A percentile compares a stretch with the other conserved stretches of the same genome.
Evolutionary conservation across 1,140 invertebrate genomes (phyloP).

Genomic region (Ganaspis sp.): DNA sequence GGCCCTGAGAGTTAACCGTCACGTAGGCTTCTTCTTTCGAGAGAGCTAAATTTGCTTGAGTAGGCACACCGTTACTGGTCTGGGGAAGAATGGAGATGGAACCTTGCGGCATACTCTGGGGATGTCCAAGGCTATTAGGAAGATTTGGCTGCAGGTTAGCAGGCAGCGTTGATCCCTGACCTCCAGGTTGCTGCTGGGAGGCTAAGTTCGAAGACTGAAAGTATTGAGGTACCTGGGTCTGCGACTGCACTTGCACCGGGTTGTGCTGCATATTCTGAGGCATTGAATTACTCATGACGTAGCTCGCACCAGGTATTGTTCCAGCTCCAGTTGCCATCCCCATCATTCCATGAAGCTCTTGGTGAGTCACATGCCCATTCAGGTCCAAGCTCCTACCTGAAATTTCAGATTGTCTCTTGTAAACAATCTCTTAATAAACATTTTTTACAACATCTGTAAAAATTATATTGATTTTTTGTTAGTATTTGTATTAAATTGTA

Average conservation of each 20-base stretch:
- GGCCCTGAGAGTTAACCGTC: conserved; percentile 62
- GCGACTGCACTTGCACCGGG: conserved; percentile 42
- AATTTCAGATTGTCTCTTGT: background rate
- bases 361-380: conserved; percentile 68
- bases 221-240: conserved; percentile 52
- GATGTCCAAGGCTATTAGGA: conserved; percentile 75
- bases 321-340: conserved; percentile 45
- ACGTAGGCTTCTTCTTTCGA: conserved; percentile 64
- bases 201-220: conserved; percentile 47
- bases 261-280: conserved; percentile 59
- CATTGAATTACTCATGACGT: conserved; percentile 55
- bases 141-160: conserved; percentile 78
- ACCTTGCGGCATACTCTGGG: conserved; percentile 78
- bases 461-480: too few relatives aligned
- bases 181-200: conserved; percentile 53
- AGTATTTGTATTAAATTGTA: too few relatives aligned
- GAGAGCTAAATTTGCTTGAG: conserved; percentile 70
- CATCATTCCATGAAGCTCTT: conserved; percentile 61
- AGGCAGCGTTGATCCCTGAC: conserved; percentile 78
- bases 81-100: conserved; percentile 78
- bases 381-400: conserved; percentile 56
- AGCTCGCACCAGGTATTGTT: conserved; percentile 47
- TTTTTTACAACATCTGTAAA: too few relatives aligned
- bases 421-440: background rate
- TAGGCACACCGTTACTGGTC: conserved; percentile 75